phyloP scores from a whole-genome alignment of 2,888 invertebrate species.

The Seira musarum region DNA sequence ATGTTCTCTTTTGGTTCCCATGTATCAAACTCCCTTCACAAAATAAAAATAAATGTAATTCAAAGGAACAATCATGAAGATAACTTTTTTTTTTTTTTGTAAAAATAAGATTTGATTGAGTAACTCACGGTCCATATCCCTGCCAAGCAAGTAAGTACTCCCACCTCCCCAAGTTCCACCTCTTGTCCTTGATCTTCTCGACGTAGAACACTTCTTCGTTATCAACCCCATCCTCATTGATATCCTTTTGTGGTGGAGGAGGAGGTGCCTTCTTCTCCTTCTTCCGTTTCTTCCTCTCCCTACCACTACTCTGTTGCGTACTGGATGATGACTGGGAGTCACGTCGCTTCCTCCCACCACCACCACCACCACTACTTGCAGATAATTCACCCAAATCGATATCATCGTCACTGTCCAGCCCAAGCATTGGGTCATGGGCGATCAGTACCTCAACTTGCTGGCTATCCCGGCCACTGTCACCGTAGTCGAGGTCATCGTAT shows the following conservation, averaged over 20 bases:
- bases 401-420: slow-evolving; percentile 40
- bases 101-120: background rate
- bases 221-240: slow-evolving; percentile 30
- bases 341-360: background rate
- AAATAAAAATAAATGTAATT: background rate
- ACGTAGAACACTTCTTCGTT: slow-evolving; percentile 45
- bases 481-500: slow-evolving; percentile 17
- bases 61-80: background rate
- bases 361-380: background rate
- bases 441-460: slow-evolving; percentile 43
- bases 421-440: slow-evolving; percentile 36
- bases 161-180: slow-evolving; percentile 25
- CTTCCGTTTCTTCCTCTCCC: background rate
- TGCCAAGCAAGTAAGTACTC: slow-evolving; percentile 42
- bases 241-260: too few species aligned
- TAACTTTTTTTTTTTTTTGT: background rate
- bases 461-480: slow-evolving; percentile 2
- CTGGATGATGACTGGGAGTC: background rate
- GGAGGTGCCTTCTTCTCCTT: background rate
- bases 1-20: slow-evolving; percentile 45
- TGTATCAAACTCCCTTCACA: slow-evolving; percentile 27
- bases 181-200: slow-evolving; percentile 46
- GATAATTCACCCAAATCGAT: background rate
- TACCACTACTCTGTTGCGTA: slow-evolving; percentile 5
- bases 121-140: slow-evolving; percentile 43